phyloP scores from a whole-genome alignment of 1,140 invertebrate genomes.

The Lerema accius region DNA sequence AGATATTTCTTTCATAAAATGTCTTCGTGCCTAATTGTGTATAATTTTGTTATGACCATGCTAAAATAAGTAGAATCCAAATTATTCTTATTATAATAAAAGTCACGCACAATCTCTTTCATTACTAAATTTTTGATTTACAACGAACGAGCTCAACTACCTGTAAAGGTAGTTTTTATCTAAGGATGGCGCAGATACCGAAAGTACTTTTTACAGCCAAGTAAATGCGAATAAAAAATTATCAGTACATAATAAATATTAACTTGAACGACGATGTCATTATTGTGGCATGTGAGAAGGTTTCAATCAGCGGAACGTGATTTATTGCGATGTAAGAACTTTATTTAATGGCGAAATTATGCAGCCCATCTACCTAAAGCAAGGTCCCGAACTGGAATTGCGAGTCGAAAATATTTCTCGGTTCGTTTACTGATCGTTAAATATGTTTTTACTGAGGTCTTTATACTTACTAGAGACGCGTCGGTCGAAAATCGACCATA shows the following conservation, averaged over 20 bases:
- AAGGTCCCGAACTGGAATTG: constrained; percentile 13
- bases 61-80: too few species aligned
- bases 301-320: constrained; percentile 38
- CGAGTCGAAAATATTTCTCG: constrained; percentile 22
- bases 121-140: too few species aligned
- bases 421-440: constrained; percentile 21
- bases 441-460: constrained; percentile 24
- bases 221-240: constrained; percentile 15
- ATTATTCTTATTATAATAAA: too few species aligned
- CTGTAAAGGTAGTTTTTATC: background rate
- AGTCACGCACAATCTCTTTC: too few species aligned
- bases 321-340: constrained; percentile 34
- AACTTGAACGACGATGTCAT: constrained; percentile 21
- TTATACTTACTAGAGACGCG: too few species aligned
- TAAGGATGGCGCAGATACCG: background rate
- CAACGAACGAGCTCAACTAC: too few species aligned
- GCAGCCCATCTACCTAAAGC: constrained; percentile 25
- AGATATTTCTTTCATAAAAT: too few species aligned
- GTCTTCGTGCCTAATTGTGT: too few species aligned
- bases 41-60: too few species aligned
- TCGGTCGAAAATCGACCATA: too few species aligned
- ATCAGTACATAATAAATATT: constrained; percentile 11
- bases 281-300: constrained; percentile 28
- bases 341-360: constrained; percentile 38
- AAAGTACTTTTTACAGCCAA: constrained; percentile 5